Evolutionary conservation across 2,888 invertebrate genomes (phyloP).

Genomic region (Odontothrips loti): DNA sequence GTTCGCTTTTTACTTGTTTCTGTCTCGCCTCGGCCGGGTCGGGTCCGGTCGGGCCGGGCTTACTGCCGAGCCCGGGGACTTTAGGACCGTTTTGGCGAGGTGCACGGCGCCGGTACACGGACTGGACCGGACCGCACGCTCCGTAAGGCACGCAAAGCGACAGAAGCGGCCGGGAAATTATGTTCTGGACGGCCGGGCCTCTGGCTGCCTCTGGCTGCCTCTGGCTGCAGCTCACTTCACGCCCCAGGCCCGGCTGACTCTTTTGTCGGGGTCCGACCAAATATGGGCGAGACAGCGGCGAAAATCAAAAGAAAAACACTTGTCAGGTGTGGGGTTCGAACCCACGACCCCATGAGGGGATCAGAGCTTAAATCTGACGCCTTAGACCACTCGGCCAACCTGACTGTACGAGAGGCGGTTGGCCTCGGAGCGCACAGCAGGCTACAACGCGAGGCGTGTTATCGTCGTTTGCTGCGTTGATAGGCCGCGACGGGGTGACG

Average conservation of each 20-base stretch:
- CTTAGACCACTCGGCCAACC: not conserved
- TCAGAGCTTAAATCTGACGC: not conserved
- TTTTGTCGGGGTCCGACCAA: too few species aligned
- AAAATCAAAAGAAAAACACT: not conserved
- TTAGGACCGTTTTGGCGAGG: not conserved
- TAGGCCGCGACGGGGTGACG: not conserved
- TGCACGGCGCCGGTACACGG: not conserved
- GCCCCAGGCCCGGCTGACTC: not conserved
- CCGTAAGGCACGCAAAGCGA: not conserved
- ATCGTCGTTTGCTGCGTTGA: not conserved
- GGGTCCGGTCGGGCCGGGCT: not conserved
- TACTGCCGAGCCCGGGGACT: not conserved
- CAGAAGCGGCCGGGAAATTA: not conserved
- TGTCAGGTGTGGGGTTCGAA: not conserved
- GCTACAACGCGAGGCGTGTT: not conserved
- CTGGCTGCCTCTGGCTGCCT: not conserved
- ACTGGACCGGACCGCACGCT: not conserved
- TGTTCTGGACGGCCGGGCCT: not conserved
- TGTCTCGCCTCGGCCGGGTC: not conserved
- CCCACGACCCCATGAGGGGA: not conserved
- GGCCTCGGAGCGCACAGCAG: not conserved
- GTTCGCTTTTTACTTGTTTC: not conserved
- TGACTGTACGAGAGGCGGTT: not conserved
- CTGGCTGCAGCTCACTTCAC: too few species aligned
- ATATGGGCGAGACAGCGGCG: too few species aligned